Evolutionary conservation across 2,113 vertebrate genomes (phyloP).

Genomic region (Bubo scandiacus): DNA sequence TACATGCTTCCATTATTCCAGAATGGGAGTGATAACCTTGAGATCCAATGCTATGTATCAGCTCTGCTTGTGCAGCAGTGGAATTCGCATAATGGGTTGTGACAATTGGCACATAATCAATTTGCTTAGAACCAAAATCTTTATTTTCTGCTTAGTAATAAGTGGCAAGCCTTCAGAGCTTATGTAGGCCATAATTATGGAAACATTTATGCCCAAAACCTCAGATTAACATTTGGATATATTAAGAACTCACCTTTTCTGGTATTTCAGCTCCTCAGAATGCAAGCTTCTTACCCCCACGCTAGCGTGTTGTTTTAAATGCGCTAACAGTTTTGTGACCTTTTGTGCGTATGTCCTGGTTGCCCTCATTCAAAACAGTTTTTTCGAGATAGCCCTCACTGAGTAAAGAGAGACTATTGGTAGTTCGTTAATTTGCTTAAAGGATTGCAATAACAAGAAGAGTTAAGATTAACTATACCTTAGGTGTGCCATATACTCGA

Average conservation of each 20-base stretch:
- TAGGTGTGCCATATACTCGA: neutral
- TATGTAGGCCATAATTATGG: neutral
- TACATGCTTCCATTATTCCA: neutral
- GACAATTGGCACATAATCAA: neutral
- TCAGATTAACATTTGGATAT: neutral
- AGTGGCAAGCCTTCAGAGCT: neutral
- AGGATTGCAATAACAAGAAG: neutral
- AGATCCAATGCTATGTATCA: neutral
- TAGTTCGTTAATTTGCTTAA: neutral
- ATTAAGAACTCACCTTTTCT: neutral
- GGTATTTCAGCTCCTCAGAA: neutral
- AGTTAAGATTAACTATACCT: neutral
- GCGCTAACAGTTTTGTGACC: neutral
- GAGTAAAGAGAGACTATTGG: neutral
- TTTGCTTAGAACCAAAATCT: neutral
- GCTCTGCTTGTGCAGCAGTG: neutral
- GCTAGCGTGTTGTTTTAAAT: neutral
- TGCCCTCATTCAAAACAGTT: neutral
- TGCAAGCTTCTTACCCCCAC: neutral
- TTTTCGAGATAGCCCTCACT: neutral
- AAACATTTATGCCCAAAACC: neutral
- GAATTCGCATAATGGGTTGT: neutral
- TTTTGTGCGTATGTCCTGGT: neutral
- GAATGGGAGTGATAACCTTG: neutral
- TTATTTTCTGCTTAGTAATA: neutral